A percentile compares a stretch with the other conserved stretches of the same genome.
Conservation (phyloP, 2,888 invertebrate species). For the Microctonus hyperodae region DNA sequence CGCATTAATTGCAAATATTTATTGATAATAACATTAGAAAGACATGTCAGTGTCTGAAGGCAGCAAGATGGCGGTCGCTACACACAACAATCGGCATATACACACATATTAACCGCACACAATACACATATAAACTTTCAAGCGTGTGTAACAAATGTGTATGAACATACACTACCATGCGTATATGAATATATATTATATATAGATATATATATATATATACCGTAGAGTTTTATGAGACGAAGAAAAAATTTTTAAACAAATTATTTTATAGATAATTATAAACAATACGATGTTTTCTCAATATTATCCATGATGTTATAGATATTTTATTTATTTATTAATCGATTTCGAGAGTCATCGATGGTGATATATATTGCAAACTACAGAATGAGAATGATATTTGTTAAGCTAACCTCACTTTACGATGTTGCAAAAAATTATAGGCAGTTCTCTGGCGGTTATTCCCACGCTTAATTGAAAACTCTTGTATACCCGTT, state of each 20-base stretch:
- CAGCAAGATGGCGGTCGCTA: constrained; percentile 56
- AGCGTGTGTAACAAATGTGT: too few relatives aligned
- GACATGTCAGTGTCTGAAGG: constrained; percentile 56
- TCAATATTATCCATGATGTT: neutral
- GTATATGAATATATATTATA: constrained; percentile 27
- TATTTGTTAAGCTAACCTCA: neutral
- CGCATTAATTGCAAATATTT: constrained; percentile 40
- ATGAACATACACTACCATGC: too few relatives aligned
- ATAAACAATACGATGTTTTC: too few relatives aligned
- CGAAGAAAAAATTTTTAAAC: too few relatives aligned
- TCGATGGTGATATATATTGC: neutral
- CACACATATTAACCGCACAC: too few relatives aligned
- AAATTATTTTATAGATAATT: too few relatives aligned
- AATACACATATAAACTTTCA: too few relatives aligned
- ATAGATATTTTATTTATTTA: constrained; percentile 5
- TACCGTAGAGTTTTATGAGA: too few relatives aligned
- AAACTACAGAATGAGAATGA: neutral
- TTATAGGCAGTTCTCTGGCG: neutral
- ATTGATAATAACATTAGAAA: constrained; percentile 60
- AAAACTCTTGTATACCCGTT: neutral
- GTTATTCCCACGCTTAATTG: constrained; percentile 12
- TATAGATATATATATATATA: constrained; percentile 44
- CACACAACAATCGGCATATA: constrained; percentile 35
- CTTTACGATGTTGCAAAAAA: neutral
- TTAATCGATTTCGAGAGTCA: constrained; percentile 4